Conservation (phyloP, 2,113 vertebrate species). For the Podiceps cristatus region DNA sequence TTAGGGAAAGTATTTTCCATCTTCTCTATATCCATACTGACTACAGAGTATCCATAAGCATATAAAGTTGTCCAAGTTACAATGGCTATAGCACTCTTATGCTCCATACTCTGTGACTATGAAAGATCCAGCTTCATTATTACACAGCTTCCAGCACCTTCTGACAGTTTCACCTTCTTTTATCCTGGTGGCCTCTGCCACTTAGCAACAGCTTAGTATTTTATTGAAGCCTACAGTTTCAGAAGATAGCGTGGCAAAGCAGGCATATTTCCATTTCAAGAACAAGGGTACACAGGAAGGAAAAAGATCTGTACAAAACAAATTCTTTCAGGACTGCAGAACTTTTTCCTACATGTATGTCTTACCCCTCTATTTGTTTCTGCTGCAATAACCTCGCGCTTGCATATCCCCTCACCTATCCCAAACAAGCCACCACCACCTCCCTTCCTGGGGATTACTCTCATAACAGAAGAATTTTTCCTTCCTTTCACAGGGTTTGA, state of each 20-base stretch:
- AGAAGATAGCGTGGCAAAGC: not conserved
- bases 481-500: not conserved
- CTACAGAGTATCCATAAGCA: not conserved
- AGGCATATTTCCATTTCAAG: not conserved
- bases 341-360: not conserved
- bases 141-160: not conserved
- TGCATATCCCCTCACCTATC: not conserved
- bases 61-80: not conserved
- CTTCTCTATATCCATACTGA: not conserved
- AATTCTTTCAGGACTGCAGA: not conserved
- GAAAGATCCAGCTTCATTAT: not conserved
- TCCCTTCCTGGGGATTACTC: not conserved
- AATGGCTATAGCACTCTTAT: not conserved
- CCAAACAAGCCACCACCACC: not conserved
- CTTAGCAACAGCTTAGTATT: not conserved
- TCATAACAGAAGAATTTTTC: not conserved
- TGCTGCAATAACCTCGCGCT: not conserved
- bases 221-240: not conserved
- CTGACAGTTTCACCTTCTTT: not conserved
- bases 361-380: not conserved
- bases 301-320: not conserved
- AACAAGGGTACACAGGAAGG: not conserved
- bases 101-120: not conserved
- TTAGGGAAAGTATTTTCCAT: not conserved
- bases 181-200: not conserved